Base-by-base conservation (phyloP, 2,797 vertebrate genomes). In the Anguilla obscura region DNA sequence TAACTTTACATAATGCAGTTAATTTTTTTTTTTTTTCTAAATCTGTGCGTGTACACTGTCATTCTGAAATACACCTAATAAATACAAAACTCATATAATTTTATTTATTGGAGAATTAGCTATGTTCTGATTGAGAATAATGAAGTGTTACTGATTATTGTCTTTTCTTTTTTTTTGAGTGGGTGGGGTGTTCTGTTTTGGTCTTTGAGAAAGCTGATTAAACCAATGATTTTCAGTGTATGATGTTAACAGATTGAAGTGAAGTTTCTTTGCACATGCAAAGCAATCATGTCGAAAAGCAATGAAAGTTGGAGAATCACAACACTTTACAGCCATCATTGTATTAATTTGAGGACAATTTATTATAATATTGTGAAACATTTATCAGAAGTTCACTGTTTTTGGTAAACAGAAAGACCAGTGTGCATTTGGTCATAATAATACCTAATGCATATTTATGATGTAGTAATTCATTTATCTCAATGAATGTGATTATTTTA, bases 331-430 rank as follows among this genome's bases (percentile, higher is more conserved):
- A 71, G 69, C 30, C 33, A 12, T 36, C 27, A 74, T 36, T 36
- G 30, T 74, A 14, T 12, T 74, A 30, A 33, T 30, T 33, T 30
- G 12, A 33, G 8, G 30, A 36, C 10, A 74, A 9, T 3, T 74
- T 74, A 12, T n/a, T 27, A 5, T 36, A 54, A 56, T 24, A 27
- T 83, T 45, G 48, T 83, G 40, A 83, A 83, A 21, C 18, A 83
- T 21, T 84, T 84, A 84, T 54, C 83, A 9, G 24, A 9, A 69
- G 63, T 84, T 9, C 1, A 14, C n/a, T n/a, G 12, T n/a, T 84
- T 84, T 84, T 84, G 82, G 50, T 50, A 84, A 84, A 52, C 52
- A 52, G 83, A 52, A 84, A 56, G 24, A 54, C 10, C 24, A 84
- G 30, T 84, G 83, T 84, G 83, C 50, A 84, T 27, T 27, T 84